phyloP scores from a whole-genome alignment of 30 jellyfish, hydroid and myxozoan species.

The Pseudorhiza aurosa region DNA sequence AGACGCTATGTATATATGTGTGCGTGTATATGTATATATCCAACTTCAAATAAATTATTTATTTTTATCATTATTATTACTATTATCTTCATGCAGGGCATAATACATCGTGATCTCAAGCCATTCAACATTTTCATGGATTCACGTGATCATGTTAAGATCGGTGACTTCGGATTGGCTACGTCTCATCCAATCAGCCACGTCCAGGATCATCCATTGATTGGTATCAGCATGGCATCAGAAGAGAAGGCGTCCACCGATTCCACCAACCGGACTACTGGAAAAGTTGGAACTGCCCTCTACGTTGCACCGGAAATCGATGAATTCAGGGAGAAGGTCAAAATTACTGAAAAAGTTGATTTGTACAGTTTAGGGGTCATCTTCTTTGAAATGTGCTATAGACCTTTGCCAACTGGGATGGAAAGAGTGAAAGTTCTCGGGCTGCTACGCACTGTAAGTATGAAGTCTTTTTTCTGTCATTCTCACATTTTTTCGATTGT shows the following conservation, averaged over 20 bases:
- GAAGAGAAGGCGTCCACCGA: constrained; percentile 57
- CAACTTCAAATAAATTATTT: too few relatives aligned
- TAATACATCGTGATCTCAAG: constrained; percentile 95
- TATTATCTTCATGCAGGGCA: too few relatives aligned
- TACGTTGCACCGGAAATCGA: constrained; percentile 98
- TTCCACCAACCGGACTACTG: constrained; percentile 84
- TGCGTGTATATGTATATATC: too few relatives aligned
- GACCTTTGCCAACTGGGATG: constrained; percentile 88
- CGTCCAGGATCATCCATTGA: constrained; percentile 27
- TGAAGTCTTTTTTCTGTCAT: neutral
- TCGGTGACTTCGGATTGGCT: constrained; percentile 97
- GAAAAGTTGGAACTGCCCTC: constrained; percentile 94
- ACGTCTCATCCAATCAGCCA: constrained; percentile 77
- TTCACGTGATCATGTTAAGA: constrained; percentile 88
- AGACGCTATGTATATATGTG: too few relatives aligned
- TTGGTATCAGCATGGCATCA: constrained; percentile 16
- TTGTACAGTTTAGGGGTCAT: constrained; percentile 91
- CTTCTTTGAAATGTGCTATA: constrained; percentile 91
- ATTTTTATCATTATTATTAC: too few relatives aligned
- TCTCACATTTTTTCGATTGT: too few relatives aligned
- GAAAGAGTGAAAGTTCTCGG: constrained; percentile 84
- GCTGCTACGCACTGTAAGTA: constrained; percentile 66
- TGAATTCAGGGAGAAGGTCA: constrained; percentile 45
- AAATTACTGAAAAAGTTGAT: constrained; percentile 87
- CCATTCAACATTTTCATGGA: constrained; percentile 93